These are phyloP conservation scores for Pseudonaja textilis DNA, from an alignment of 2,113 vertebrate genomes.

Conservation along the genomic window DNA sequence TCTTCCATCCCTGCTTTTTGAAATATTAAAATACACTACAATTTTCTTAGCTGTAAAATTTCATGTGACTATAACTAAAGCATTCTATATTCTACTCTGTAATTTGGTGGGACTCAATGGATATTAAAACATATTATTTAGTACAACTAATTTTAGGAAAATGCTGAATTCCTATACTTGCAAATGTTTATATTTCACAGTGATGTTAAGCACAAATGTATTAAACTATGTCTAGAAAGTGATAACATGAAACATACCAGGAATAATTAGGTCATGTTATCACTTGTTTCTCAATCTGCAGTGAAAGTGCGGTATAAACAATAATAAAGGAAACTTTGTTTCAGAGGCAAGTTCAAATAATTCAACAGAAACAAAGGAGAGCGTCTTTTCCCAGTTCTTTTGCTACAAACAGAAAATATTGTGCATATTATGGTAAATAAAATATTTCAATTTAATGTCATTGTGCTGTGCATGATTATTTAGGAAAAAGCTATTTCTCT, in stretches of 20 bases:
- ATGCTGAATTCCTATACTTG: background rate
- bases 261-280: constrained; percentile 22
- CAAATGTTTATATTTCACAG: constrained; percentile 13
- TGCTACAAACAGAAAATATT: background rate
- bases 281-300: constrained; percentile 34
- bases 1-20: background rate
- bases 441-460: background rate
- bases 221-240: constrained; percentile 28
- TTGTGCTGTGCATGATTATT: background rate
- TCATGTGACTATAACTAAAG: background rate
- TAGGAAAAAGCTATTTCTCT: background rate
- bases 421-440: no score
- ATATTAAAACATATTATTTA: background rate
- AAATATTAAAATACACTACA: background rate
- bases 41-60: background rate
- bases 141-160: background rate
- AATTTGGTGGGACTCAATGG: background rate
- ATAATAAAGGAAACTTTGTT: constrained; percentile 24
- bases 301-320: constrained; percentile 45
- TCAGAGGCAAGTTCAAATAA: constrained; percentile 23
- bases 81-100: background rate
- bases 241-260: constrained; percentile 24
- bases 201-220: constrained; percentile 1
- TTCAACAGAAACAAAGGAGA: background rate
- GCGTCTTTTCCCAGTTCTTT: background rate